Percentiles rank a stretch among this genome's conserved stretches.
Evolutionary conservation across 2,797 vertebrate genomes (phyloP).

Genomic region (Pseudopleuronectes americanus): DNA sequence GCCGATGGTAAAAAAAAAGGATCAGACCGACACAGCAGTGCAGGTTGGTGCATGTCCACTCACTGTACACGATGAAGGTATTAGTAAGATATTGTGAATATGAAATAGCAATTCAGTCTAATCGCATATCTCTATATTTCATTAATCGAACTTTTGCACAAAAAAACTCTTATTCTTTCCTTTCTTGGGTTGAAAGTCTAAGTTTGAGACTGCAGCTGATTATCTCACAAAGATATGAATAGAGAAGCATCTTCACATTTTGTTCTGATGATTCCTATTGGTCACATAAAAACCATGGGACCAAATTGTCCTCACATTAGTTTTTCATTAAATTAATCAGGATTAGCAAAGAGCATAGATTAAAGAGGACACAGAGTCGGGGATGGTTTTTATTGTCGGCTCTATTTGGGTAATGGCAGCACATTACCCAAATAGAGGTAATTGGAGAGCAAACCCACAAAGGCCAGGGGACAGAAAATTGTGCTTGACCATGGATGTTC

Average conservation of each 20-base stretch:
- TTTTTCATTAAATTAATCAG: conserved; percentile 28
- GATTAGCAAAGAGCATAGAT: conserved; percentile 16
- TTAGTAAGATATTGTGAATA: not conserved
- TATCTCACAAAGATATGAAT: not conserved
- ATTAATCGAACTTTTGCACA: accelerated
- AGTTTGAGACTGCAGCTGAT: not conserved
- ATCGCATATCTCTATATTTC: not conserved
- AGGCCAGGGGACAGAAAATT: not conserved
- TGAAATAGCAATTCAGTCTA: not conserved
- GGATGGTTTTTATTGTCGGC: not conserved
- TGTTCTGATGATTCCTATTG: not conserved
- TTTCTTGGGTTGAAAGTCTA: not conserved
- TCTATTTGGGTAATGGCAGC: conserved; percentile 1
- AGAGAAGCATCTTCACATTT: not conserved
- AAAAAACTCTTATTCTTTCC: not conserved
- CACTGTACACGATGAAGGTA: no score
- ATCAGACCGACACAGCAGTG: not conserved
- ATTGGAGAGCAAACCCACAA: conserved; percentile 20
- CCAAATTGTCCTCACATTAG: conserved; percentile 6
- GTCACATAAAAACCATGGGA: not conserved
- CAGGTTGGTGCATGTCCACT: not conserved
- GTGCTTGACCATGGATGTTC: conserved; percentile 4
- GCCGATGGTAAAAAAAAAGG: not conserved
- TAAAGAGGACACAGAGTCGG: not conserved
- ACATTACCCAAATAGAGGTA: no score